Percentiles rank a stretch among this genome's conserved stretches.
phyloP scores from a whole-genome alignment of 2,888 invertebrate species.

The Norana najaformis region DNA sequence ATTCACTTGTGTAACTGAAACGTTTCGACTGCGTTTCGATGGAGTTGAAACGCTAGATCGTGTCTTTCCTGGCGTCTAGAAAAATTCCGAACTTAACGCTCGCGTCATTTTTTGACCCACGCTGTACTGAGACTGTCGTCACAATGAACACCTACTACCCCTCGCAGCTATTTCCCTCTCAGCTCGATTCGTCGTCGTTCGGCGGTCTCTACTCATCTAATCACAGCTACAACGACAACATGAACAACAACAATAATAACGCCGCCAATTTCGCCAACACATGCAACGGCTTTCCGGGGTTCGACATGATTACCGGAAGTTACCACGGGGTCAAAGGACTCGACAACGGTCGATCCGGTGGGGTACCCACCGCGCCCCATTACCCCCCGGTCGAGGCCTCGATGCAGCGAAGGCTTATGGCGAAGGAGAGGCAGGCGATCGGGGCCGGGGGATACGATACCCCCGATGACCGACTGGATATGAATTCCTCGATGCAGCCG shows the following conservation, averaged over 20 bases:
- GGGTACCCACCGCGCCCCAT: neutral
- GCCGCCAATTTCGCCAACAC: neutral
- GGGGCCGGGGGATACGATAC: neutral
- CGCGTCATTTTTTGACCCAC: neutral
- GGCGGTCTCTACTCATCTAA: neutral
- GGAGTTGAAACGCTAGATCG: neutral
- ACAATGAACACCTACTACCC: neutral
- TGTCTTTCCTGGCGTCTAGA: neutral
- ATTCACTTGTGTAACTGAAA: neutral
- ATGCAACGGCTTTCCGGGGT: neutral
- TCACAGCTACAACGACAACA: slow-evolving; percentile 20
- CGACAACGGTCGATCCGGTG: neutral
- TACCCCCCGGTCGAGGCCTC: neutral
- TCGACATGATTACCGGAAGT: neutral
- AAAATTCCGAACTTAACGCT: neutral
- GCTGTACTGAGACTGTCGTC: neutral
- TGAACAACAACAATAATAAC: slow-evolving; percentile 9
- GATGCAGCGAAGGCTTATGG: neutral
- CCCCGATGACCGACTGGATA: neutral
- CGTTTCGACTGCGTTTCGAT: neutral
- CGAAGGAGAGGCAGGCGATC: neutral
- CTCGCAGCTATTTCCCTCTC: neutral
- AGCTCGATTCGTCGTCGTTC: slow-evolving; percentile 15
- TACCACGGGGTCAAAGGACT: neutral
- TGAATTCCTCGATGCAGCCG: neutral